Percentiles rank a stretch among this genome's conserved stretches.
Conservation (phyloP, 2,113 vertebrate genomes). For the Isurus oxyrinchus region DNA sequence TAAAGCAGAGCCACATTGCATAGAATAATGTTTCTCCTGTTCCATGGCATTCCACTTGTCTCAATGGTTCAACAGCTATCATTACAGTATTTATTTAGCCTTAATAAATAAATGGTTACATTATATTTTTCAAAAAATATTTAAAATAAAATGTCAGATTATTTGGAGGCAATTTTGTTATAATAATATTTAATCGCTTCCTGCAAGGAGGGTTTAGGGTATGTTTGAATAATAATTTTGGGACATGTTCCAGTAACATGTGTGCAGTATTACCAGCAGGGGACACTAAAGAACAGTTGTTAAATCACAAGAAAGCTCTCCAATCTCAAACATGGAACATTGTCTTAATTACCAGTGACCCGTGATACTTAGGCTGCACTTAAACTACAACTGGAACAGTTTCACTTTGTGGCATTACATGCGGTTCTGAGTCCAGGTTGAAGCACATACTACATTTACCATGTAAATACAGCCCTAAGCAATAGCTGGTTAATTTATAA, state of each 20-base stretch:
- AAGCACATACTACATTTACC: background rate
- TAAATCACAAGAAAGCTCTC: background rate
- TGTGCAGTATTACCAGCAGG: background rate
- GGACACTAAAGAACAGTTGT: conserved; percentile 16
- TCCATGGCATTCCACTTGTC: background rate
- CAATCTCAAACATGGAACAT: background rate
- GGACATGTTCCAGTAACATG: background rate
- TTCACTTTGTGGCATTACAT: background rate
- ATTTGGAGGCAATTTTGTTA: conserved; percentile 27
- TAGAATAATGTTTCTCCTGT: background rate
- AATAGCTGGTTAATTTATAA: background rate
- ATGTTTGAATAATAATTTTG: background rate
- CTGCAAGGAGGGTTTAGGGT: background rate
- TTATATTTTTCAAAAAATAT: conserved; percentile 3
- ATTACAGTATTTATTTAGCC: background rate
- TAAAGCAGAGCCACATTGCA: background rate
- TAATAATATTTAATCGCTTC: conserved; percentile 24
- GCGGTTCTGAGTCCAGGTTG: background rate
- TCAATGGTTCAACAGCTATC: background rate
- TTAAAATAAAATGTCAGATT: conserved; percentile 7
- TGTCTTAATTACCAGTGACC: background rate
- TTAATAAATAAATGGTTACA: background rate
- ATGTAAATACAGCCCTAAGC: background rate
- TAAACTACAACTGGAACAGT: background rate
- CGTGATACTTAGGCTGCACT: background rate